Evolutionary conservation across 2,888 invertebrate genomes (phyloP).

Genomic region (Electrophaes corylata): DNA sequence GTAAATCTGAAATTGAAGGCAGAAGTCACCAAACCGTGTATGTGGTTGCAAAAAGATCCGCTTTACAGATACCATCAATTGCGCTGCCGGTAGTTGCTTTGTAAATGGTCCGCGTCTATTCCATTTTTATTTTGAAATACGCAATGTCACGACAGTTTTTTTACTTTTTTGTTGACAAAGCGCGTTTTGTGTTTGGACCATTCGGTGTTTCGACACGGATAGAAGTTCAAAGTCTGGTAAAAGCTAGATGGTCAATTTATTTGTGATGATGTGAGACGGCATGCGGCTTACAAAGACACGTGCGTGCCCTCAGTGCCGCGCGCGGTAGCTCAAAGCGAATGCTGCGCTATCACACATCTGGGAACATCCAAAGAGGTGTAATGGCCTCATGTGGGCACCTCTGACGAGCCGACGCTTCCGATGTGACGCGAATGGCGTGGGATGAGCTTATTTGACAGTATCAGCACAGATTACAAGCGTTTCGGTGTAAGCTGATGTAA

Average conservation of each 20-base stretch:
- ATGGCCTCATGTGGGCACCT: conserved; percentile 77
- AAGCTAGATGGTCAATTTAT: conserved; percentile 74
- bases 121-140: conserved; percentile 11
- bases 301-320: conserved; percentile 69
- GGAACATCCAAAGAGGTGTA: conserved; percentile 73
- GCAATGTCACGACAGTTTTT: background rate
- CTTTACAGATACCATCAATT: conserved; percentile 35
- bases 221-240: conserved; percentile 53
- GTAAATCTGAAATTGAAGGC: conserved; percentile 4
- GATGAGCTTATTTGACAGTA: conserved; percentile 67
- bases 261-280: conserved; percentile 72
- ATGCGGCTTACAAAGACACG: conserved; percentile 74
- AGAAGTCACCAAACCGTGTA: conserved; percentile 30
- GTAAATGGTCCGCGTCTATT: conserved; percentile 34
- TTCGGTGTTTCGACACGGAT: conserved; percentile 46
- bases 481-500: conserved; percentile 55
- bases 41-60: conserved; percentile 34
- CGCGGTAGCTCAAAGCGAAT: conserved; percentile 67
- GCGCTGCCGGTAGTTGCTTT: conserved; percentile 36
- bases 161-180: conserved; percentile 22
- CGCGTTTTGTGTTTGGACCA: conserved; percentile 46
- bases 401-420: conserved; percentile 70
- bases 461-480: conserved; percentile 59
- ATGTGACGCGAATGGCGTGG: conserved; percentile 68
- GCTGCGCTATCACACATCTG: conserved; percentile 63